Conservation (phyloP, 2,797 vertebrate species). For the Salarias fasciatus region DNA sequence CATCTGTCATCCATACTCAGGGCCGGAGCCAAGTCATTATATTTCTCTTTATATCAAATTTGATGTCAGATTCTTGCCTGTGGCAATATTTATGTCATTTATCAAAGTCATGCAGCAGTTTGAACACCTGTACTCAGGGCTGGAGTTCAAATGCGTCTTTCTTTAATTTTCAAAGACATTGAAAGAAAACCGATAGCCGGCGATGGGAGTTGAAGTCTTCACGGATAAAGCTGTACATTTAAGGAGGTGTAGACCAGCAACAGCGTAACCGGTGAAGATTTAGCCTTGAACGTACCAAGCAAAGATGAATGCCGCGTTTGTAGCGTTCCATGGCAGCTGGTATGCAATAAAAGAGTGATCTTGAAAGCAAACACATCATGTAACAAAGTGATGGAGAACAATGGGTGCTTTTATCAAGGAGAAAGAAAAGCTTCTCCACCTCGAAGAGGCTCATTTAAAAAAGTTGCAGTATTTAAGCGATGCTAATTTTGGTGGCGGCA, state of each 20-base stretch:
- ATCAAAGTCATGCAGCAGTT: constrained; percentile 20
- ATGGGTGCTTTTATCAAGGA: no score
- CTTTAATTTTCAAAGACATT: constrained; percentile 3
- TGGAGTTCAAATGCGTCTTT: constrained; percentile 1
- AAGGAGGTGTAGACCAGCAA: background rate
- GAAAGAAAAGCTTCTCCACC: no score
- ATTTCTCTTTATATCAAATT: constrained; percentile 16
- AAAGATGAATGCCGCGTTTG: background rate
- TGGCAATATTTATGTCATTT: constrained; percentile 26
- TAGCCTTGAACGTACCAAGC: background rate
- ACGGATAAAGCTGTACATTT: background rate
- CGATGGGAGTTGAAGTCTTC: background rate
- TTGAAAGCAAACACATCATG: background rate
- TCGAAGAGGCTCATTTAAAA: no score
- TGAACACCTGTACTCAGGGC: constrained; percentile 13
- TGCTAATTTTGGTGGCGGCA: no score
- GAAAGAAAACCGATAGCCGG: background rate
- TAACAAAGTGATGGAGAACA: no score
- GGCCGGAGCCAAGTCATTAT: background rate
- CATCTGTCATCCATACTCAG: background rate
- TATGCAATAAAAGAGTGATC: background rate
- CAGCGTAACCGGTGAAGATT: background rate
- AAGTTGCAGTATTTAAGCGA: no score
- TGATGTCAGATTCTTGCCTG: constrained; percentile 26
- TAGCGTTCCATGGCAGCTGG: background rate